Base-by-base conservation (phyloP, 2,888 invertebrate genomes). In the Plutella xylostella region DNA sequence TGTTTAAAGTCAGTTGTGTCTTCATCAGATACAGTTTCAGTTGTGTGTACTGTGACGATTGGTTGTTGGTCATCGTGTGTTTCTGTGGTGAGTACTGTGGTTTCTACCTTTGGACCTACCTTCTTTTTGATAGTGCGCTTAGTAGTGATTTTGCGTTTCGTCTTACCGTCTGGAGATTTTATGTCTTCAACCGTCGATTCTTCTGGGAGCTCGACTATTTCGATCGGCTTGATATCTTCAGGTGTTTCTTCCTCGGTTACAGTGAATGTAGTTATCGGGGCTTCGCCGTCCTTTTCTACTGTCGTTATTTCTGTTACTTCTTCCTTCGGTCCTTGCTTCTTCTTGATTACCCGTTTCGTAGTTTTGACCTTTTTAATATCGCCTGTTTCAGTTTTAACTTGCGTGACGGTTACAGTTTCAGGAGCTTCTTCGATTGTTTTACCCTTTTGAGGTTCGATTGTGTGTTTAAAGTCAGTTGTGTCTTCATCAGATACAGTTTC, bases 281-380 rank as follows among this genome's bases (percentile, higher is more conserved):
- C 28, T 28, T 60, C 68, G 12, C 52, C 53, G 0, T 57, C 55
- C 51, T 30, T 48, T 22, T 52, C 51, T 0, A 50, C 46, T 0
- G 41, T 62, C 9, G 3, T 33, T 58, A 72, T 75, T 66, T 63
- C 69, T 57, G 59, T 79, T 52, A 69, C 73, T 65, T 58, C 66
- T 56, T 49, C 42, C 31, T 49, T 53, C 7, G 54, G 61, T 14
- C 72, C 65, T 47, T 66, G 61, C 22, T 63, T 65, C 51, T 73
- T 77, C 44, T 57, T 60, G 19, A 65, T 56, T 11, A 58, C 15
- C 5, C 46, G 40, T 34, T 48, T 46, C 3, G 43, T 30, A 11
- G 46, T 48, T 34, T 43, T 40, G 21, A 41, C 34, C 12, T 41
- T 35, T 37, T 41, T 28, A 3, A 20, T 17, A 9, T 44, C 43